Evolutionary conservation across 2,888 invertebrate species (phyloP).

Genomic region (Criorhina ranunculi): DNA sequence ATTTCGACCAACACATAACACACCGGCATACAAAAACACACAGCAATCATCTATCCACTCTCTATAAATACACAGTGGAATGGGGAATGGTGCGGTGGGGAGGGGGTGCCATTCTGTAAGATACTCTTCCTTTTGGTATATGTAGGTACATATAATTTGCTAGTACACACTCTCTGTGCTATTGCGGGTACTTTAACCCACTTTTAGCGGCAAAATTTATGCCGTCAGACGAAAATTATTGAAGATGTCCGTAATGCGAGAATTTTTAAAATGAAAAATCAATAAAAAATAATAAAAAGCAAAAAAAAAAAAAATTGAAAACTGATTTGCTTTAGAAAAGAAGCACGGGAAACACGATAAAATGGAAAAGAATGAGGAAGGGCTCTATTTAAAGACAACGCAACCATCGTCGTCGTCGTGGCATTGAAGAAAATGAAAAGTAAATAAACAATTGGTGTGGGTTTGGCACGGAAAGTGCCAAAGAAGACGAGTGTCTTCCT

Average conservation of each 20-base stretch:
- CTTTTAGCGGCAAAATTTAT: slow-evolving; percentile 55
- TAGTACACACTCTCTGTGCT: slow-evolving; percentile 47
- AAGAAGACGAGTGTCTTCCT: neutral
- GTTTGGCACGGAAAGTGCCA: slow-evolving; percentile 17
- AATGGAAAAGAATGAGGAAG: slow-evolving; percentile 12
- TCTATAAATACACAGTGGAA: slow-evolving; percentile 61
- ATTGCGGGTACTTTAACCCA: slow-evolving; percentile 72
- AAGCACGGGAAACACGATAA: slow-evolving; percentile 22
- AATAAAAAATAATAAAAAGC: slow-evolving; percentile 55
- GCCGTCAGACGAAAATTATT: slow-evolving; percentile 59
- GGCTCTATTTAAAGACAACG: slow-evolving; percentile 37
- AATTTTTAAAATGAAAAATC: slow-evolving; percentile 62
- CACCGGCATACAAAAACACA: slow-evolving; percentile 31
- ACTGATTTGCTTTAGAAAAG: slow-evolving; percentile 23
- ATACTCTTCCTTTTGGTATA: neutral
- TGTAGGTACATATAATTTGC: slow-evolving; percentile 58
- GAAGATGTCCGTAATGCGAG: slow-evolving; percentile 59
- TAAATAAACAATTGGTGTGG: slow-evolving; percentile 20
- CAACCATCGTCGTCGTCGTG: neutral
- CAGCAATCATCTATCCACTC: slow-evolving; percentile 62
- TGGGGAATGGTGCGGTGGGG: slow-evolving; percentile 2
- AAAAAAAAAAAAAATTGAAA: slow-evolving; percentile 10
- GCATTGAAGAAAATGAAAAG: slow-evolving; percentile 32
- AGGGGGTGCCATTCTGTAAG: neutral
- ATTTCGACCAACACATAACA: slow-evolving; percentile 61